Percentiles rank a stretch among this genome's conserved stretches.
These are phyloP conservation scores for Mesocentrotus franciscanus DNA, from an alignment of 53 echinoderm and acorn worm species.

Conservation along the genomic window DNA sequence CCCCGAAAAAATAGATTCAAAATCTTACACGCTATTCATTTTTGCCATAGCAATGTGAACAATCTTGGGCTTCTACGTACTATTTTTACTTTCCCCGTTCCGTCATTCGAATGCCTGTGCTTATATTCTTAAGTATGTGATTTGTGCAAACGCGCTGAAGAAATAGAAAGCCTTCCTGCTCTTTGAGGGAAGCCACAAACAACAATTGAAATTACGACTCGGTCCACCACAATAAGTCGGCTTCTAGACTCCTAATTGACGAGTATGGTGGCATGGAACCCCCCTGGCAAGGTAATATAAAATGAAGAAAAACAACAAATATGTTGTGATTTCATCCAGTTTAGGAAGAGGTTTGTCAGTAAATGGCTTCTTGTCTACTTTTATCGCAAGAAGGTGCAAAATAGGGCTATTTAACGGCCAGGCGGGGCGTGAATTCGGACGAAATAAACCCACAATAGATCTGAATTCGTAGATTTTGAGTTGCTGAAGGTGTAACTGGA, in stretches of 20 bases:
- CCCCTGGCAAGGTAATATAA: not conserved
- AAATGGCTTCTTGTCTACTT: slow-evolving; percentile 31
- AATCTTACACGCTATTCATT: not conserved
- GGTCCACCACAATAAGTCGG: slow-evolving; percentile 22
- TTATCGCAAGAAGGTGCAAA: slow-evolving; percentile 48
- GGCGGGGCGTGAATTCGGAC: slow-evolving; percentile 42
- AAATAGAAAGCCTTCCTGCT: not conserved
- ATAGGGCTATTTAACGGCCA: slow-evolving; percentile 32
- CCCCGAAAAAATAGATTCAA: not conserved
- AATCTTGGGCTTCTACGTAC: not conserved
- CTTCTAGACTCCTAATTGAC: not conserved
- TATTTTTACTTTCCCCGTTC: slow-evolving; percentile 14
- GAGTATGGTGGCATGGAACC: slow-evolving; percentile 20
- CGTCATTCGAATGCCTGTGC: not conserved
- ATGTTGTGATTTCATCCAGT: not conserved
- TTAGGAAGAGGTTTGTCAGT: not conserved
- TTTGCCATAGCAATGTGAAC: not conserved
- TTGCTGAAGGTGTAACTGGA: not conserved
- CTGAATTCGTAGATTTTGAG: slow-evolving; percentile 21
- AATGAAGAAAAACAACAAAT: slow-evolving; percentile 37
- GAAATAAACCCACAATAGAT: slow-evolving; percentile 34
- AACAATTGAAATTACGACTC: slow-evolving; percentile 46
- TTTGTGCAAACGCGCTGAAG: not conserved
- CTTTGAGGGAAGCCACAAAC: slow-evolving; percentile 49
- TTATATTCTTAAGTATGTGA: not conserved